Evolutionary conservation across 1,140 invertebrate species (phyloP).

Genomic region (Papilio xuthus): DNA sequence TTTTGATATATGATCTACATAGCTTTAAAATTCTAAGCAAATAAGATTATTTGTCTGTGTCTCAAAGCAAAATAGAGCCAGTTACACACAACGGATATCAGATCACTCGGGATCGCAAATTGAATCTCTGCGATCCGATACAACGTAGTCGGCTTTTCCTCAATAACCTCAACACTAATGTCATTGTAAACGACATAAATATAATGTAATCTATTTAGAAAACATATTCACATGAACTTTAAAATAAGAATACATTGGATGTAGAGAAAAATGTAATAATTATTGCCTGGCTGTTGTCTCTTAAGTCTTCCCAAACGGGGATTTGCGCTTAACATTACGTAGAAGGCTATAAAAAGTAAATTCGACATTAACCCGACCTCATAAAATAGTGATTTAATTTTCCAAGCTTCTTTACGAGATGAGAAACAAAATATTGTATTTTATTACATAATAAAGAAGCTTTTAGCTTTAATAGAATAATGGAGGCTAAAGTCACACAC

Average conservation of each 20-base stretch:
- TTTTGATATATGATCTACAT: no score
- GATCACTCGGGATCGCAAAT: not conserved
- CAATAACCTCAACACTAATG: no score
- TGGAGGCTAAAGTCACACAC: not conserved
- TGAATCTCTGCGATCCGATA: not conserved
- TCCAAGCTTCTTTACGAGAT: conserved; percentile 8
- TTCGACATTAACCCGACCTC: not conserved
- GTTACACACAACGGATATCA: not conserved
- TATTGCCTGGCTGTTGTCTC: no score
- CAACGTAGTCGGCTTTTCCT: no score
- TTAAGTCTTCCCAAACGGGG: not conserved
- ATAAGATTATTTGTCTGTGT: not conserved
- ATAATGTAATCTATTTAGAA: no score
- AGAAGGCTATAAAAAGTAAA: not conserved
- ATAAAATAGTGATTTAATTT: conserved; percentile 4
- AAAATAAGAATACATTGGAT: no score
- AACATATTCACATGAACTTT: no score
- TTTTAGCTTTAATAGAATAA: conserved; percentile 17
- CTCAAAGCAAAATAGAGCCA: not conserved
- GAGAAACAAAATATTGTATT: conserved; percentile 22
- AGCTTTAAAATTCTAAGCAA: no score
- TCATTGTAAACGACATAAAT: no score
- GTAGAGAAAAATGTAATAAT: no score
- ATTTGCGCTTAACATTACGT: not conserved
- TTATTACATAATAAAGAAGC: conserved; percentile 8